phyloP scores from a whole-genome alignment of 2,113 vertebrate species.

The Rhodinocichla rosea region DNA sequence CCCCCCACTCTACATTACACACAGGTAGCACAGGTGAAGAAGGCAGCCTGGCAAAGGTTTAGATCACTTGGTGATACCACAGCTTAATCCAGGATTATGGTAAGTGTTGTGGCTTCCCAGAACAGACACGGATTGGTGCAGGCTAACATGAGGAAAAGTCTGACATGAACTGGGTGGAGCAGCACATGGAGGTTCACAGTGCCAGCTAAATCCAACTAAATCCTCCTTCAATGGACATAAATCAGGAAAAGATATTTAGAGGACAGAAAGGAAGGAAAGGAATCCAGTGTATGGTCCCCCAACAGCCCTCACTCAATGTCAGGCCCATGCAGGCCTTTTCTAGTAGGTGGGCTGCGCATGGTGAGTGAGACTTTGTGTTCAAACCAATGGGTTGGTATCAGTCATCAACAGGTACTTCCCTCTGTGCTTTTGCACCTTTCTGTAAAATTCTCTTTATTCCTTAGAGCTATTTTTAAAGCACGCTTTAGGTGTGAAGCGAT shows the following conservation, averaged over 20 bases:
- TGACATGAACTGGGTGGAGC: background rate
- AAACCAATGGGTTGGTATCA: background rate
- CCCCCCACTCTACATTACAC: background rate
- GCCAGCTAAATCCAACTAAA: too few relatives aligned
- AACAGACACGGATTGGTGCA: background rate
- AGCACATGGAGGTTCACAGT: background rate
- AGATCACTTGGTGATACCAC: background rate
- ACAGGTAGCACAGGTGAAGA: background rate
- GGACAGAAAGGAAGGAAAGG: background rate
- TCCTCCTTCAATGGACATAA: background rate
- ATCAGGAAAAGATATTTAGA: background rate
- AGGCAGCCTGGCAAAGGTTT: background rate
- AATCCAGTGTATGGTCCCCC: rapidly evolving
- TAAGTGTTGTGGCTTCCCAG: background rate
- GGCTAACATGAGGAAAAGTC: background rate
- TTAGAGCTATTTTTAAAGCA: background rate
- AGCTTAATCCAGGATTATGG: background rate
- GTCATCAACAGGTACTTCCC: background rate
- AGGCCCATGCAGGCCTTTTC: background rate
- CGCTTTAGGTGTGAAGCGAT: background rate
- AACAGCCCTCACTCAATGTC: background rate
- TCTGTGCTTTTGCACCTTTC: background rate
- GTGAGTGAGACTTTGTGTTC: background rate
- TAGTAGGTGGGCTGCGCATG: too few relatives aligned
- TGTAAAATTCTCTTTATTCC: background rate